Evolutionary conservation across 2,113 vertebrate genomes (phyloP).

Genomic region (human): GRCh38 chr22:28439501-28440000

Average conservation of each 20-base stretch:
- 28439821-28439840: neutral
- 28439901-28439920: no score
- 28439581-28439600: neutral
- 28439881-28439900: no score
- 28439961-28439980: no score
- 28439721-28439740: neutral
- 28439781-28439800: neutral
- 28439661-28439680: neutral
- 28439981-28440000: no score
- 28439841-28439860: neutral
- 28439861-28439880: no score
- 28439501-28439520: neutral
- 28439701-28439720: neutral
- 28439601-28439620: slow-evolving; percentile 28
- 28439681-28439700: neutral
- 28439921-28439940: no score
- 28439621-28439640: neutral
- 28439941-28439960: no score
- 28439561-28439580: neutral
- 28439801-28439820: neutral
- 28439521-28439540: neutral
- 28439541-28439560: neutral
- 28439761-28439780: neutral
- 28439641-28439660: neutral
- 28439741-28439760: neutral